Evolutionary conservation across 2,797 vertebrate genomes (phyloP).

Genomic region (Sciurus vulgaris): DNA sequence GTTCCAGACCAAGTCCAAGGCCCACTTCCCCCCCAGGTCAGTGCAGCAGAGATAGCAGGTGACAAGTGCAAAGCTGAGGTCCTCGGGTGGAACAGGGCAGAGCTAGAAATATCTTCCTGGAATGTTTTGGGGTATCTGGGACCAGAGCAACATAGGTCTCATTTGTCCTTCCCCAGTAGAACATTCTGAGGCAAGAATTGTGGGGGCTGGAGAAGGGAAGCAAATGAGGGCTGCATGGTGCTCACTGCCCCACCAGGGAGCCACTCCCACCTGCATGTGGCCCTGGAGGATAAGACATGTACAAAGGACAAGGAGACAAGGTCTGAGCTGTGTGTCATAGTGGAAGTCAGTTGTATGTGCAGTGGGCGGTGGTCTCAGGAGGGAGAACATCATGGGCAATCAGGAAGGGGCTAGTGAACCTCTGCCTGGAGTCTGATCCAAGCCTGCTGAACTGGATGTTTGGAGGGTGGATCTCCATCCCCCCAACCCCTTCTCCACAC

Average conservation of each 20-base stretch:
- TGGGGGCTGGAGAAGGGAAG: background rate
- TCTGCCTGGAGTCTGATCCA: background rate
- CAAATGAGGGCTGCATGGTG: rapidly evolving
- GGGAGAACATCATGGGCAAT: background rate
- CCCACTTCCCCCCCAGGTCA: conserved; percentile 91
- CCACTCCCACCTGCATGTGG: no score
- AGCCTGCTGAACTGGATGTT: rapidly evolving
- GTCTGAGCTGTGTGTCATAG: background rate
- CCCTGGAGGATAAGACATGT: background rate
- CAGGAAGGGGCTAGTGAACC: background rate
- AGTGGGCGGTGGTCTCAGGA: background rate
- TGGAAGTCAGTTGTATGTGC: background rate
- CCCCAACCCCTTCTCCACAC: background rate
- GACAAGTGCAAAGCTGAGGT: no score
- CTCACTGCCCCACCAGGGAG: background rate
- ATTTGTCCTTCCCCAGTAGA: background rate
- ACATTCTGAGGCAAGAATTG: rapidly evolving
- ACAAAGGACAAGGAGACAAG: background rate
- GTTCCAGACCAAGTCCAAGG: conserved; percentile 93
- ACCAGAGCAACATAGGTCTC: background rate
- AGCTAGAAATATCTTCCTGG: background rate
- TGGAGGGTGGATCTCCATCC: rapidly evolving
- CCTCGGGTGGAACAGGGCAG: background rate
- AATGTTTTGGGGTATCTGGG: background rate
- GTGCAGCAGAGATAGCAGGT: conserved; percentile 42